These are phyloP conservation scores for Matsumyia berberina DNA, from an alignment of 2,888 invertebrate species.

Conservation along the genomic window DNA sequence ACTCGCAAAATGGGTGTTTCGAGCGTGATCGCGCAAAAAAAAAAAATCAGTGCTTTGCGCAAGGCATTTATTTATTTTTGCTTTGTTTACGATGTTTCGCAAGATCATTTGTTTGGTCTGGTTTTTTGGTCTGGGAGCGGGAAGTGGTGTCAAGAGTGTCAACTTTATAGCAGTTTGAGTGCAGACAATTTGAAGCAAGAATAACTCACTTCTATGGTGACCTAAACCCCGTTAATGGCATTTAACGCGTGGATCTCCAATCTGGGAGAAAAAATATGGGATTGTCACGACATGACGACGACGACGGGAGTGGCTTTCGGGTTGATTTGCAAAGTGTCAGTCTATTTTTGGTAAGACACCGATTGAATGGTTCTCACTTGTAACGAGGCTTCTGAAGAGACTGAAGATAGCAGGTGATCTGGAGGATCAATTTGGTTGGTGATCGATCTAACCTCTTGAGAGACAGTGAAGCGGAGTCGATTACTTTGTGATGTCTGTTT, in stretches of 20 bases:
- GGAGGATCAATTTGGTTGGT: constrained; percentile 12
- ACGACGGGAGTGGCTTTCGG: constrained; percentile 46
- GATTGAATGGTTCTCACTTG: constrained; percentile 38
- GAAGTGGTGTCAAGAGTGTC: constrained; percentile 63
- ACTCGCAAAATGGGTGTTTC: constrained; percentile 56
- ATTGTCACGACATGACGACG: constrained; percentile 46
- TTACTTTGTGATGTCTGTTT: neutral
- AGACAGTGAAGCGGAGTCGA: neutral
- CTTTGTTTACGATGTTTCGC: constrained; percentile 70
- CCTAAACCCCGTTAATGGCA: constrained; percentile 61
- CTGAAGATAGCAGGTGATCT: constrained; percentile 22
- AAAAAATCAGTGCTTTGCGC: constrained; percentile 46
- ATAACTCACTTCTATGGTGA: constrained; percentile 22
- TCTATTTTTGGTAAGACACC: neutral
- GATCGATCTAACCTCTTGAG: constrained; percentile 24
- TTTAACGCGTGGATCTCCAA: constrained; percentile 42
- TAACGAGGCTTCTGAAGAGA: constrained; percentile 9
- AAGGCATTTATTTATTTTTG: constrained; percentile 68
- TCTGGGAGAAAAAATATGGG: constrained; percentile 36
- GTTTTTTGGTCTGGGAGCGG: constrained; percentile 20
- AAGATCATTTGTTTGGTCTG: constrained; percentile 67
- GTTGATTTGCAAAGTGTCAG: constrained; percentile 51
- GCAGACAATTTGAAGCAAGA: constrained; percentile 20
- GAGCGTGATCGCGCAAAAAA: constrained; percentile 57
- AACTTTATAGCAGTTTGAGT: constrained; percentile 40